A percentile compares a stretch with the other conserved stretches of the same genome.
phyloP scores from a whole-genome alignment of 1,140 invertebrate species.

The Zaprionus gabonicus region DNA sequence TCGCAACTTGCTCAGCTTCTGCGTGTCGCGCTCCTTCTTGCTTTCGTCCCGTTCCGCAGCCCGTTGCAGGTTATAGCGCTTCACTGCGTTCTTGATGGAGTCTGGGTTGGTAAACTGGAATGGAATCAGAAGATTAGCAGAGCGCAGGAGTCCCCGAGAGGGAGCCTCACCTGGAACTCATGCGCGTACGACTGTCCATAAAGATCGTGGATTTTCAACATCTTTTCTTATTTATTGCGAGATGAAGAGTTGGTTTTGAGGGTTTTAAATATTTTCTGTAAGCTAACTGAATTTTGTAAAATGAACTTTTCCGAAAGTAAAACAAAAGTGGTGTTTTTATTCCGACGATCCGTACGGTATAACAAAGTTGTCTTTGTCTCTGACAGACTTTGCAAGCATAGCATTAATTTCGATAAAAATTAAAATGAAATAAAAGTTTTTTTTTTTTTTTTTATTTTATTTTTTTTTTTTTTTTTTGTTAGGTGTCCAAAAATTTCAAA shows the following conservation, averaged over 20 bases:
- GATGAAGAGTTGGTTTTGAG: background rate
- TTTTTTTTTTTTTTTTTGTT: background rate
- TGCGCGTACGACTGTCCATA: constrained; percentile 23
- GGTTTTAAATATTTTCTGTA: constrained; percentile 2
- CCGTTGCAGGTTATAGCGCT: constrained; percentile 54
- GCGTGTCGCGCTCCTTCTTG: constrained; percentile 21
- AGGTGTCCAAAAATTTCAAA: background rate
- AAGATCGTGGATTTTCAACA: constrained; percentile 42
- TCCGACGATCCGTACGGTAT: constrained; percentile 17
- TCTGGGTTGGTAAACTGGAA: constrained; percentile 62
- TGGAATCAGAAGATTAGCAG: background rate
- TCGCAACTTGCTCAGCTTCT: constrained; percentile 29
- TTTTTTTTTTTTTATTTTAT: background rate
- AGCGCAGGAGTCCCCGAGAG: too few species aligned
- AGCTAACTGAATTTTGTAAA: constrained; percentile 59
- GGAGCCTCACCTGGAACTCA: constrained; percentile 65
- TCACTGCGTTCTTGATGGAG: constrained; percentile 61
- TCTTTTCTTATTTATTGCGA: background rate
- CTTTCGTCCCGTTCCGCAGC: constrained; percentile 61
- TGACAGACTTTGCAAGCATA: constrained; percentile 9
- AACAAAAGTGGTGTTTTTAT: constrained; percentile 6
- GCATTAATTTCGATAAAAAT: background rate
- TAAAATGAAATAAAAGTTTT: background rate
- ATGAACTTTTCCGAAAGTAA: constrained; percentile 32
- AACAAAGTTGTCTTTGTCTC: constrained; percentile 6